Conservation (phyloP, 2,888 invertebrate genomes). For the Drosophila birchii region DNA sequence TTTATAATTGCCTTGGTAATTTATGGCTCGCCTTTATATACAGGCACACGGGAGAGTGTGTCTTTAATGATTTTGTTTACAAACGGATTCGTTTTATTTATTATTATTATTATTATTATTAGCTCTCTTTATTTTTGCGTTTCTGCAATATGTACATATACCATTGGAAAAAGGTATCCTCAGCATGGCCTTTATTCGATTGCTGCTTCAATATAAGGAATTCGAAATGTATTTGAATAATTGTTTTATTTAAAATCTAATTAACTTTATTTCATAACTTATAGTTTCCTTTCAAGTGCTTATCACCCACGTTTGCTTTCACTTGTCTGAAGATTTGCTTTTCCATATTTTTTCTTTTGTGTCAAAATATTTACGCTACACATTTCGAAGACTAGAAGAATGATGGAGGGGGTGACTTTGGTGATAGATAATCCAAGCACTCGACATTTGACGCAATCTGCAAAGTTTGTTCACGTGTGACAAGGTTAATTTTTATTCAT, state of each 20-base stretch:
- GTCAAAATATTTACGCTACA: conserved; percentile 44
- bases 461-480: conserved; percentile 64
- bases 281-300: neutral
- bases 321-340: conserved; percentile 6
- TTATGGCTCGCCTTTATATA: conserved; percentile 57
- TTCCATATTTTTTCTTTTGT: conserved; percentile 19
- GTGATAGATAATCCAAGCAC: conserved; percentile 37
- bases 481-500: conserved; percentile 51
- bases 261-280: neutral
- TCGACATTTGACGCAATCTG: conserved; percentile 69
- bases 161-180: neutral
- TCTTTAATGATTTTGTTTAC: conserved; percentile 70
- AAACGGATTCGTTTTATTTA: conserved; percentile 25
- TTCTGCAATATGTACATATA: neutral
- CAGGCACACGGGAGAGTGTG: conserved; percentile 30
- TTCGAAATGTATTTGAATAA: neutral
- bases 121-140: conserved; percentile 6
- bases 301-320: neutral
- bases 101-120: neutral
- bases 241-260: neutral
- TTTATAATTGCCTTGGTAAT: conserved; percentile 72
- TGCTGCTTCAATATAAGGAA: neutral
- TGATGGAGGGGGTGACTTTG: conserved; percentile 28
- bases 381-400: conserved; percentile 8
- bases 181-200: neutral